Conservation (phyloP, 2,888 invertebrate species). For the Petrolisthes manimaculis region DNA sequence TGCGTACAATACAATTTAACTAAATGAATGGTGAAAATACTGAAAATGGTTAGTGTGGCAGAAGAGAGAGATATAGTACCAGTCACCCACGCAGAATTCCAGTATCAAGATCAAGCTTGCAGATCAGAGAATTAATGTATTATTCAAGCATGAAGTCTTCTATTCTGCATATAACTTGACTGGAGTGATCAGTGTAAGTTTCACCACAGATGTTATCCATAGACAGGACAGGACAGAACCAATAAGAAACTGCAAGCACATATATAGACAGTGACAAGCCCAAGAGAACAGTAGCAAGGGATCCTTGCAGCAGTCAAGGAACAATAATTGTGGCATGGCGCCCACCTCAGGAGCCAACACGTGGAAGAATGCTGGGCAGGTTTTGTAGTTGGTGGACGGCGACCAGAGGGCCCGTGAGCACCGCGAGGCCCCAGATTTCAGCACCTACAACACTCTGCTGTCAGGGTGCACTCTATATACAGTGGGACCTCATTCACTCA, state of each 20-base stretch:
- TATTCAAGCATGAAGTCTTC: neutral
- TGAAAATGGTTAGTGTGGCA: slow-evolving; percentile 3
- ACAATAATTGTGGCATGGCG: slow-evolving; percentile 40
- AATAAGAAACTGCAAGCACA: slow-evolving; percentile 44
- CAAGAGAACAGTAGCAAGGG: slow-evolving; percentile 31
- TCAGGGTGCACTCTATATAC: slow-evolving; percentile 48
- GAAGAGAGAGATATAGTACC: neutral
- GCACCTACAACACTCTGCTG: slow-evolving; percentile 63
- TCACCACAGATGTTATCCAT: neutral
- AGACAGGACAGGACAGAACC: slow-evolving; percentile 30
- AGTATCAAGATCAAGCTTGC: neutral
- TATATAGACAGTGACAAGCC: slow-evolving; percentile 25
- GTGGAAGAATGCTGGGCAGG: slow-evolving; percentile 65
- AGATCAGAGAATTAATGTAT: neutral
- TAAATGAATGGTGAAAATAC: neutral
- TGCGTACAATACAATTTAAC: too few species aligned
- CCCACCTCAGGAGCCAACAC: slow-evolving; percentile 65
- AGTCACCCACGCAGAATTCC: neutral
- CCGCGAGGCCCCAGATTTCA: slow-evolving; percentile 54
- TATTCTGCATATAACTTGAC: neutral
- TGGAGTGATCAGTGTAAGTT: slow-evolving; percentile 1
- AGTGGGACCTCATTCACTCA: slow-evolving; percentile 44
- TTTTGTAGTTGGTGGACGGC: slow-evolving; percentile 64
- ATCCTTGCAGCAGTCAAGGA: slow-evolving; percentile 47
- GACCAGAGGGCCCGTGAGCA: slow-evolving; percentile 58